Base-by-base conservation (phyloP, 2,888 invertebrate genomes). In the Chorisops tibialis region DNA sequence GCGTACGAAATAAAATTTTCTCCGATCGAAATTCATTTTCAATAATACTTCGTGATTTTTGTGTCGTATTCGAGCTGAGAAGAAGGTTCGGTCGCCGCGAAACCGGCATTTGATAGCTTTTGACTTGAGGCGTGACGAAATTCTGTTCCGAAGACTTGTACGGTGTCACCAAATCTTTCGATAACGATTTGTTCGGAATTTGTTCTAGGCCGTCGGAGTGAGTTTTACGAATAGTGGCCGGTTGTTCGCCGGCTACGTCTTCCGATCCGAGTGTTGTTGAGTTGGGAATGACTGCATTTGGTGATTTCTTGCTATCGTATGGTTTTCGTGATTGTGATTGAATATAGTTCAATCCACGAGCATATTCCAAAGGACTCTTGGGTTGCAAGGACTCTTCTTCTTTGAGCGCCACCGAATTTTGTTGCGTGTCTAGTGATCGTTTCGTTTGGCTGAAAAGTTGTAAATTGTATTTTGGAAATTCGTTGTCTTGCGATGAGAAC, bases 1-100 rank as follows among this genome's bases (percentile, higher is more conserved):
- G 78, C 2, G 78, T 78, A 65, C 75, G 75, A 67, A 78, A 78
- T 2, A 78, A 72, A 4, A 78, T 74, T 64, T 78, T 78, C 59
- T 76, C 76, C 1, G 75, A 72, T 3, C 72, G 72, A 63, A 77
- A 76, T 52, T 76, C 76, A 67, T 74, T 76, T 4, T 69, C 71
- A 47, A 70, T 66, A 0, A 69, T 70, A 4, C 30, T 62, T n/a
- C 67, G 67, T 12, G 70, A 70, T 2, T 67, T 69, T 21, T 59
- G 50, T 3, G 37, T 43, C 21, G 18, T 54, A 2, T 54, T 50
- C 21, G 30, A 24, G 12, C 43, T 43, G 5, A 30, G 30, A 5
- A 39, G 11, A 4, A 14, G 54, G 9, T 50, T 38, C 14, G 39
- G 43, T 6, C 62, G 50, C 7, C 59, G 54, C 2, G 52, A 52